Evolutionary conservation across 2,113 vertebrate species (phyloP).

Genomic region (Carlito syrichta): DNA sequence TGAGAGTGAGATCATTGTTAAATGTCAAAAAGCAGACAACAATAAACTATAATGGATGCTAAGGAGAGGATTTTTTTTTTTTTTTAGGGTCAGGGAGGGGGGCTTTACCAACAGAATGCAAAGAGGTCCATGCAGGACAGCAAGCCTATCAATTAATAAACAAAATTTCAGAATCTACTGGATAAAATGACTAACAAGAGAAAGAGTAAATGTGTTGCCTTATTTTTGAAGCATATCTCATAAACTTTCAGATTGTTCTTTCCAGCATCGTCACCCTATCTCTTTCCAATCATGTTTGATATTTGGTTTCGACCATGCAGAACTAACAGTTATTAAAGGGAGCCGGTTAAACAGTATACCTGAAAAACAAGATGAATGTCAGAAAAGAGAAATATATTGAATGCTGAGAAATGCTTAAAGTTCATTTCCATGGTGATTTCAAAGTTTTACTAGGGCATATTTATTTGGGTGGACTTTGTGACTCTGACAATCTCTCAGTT

Average conservation of each 20-base stretch:
- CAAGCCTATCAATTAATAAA: neutral
- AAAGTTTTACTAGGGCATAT: neutral
- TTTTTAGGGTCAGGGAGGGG: too few relatives aligned
- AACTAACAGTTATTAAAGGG: conserved; percentile 11
- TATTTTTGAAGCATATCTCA: neutral
- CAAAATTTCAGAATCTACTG: neutral
- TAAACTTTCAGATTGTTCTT: conserved; percentile 19
- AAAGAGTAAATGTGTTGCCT: neutral
- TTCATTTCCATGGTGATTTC: neutral
- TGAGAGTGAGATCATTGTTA: neutral
- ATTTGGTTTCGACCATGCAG: conserved; percentile 32
- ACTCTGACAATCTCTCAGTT: neutral
- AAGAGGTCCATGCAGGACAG: neutral
- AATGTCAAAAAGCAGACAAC: conserved; percentile 35
- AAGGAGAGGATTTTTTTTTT: neutral
- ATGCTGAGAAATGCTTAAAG: neutral
- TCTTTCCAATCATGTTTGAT: conserved; percentile 20
- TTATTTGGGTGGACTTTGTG: neutral
- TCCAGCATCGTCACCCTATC: neutral
- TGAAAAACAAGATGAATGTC: neutral
- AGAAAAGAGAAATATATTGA: neutral
- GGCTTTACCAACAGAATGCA: neutral
- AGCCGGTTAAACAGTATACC: neutral
- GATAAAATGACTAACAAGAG: neutral
- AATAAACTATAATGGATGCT: neutral